These are phyloP conservation scores for Lucilia sericata DNA, from an alignment of 1,140 invertebrate genomes.

Conservation along the genomic window DNA sequence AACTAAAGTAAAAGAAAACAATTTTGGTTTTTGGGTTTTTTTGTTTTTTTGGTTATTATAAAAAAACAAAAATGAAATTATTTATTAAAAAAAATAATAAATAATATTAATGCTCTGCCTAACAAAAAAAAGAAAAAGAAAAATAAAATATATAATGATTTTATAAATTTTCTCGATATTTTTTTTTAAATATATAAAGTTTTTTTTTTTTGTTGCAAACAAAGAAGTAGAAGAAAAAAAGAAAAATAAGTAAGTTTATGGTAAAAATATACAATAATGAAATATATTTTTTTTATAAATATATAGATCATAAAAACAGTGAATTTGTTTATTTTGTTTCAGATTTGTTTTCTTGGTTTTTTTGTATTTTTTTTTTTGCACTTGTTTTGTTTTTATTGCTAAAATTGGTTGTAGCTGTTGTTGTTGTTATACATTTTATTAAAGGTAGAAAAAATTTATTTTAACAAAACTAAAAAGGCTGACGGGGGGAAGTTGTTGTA, in stretches of 20 bases:
- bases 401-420: slow-evolving; percentile 39
- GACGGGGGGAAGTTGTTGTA: no score
- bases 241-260: slow-evolving; percentile 34
- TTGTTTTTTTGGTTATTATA: slow-evolving; percentile 54
- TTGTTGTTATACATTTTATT: slow-evolving; percentile 36
- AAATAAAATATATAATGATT: slow-evolving; percentile 33
- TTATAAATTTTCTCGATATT: slow-evolving; percentile 38
- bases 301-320: slow-evolving; percentile 40
- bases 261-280: slow-evolving; percentile 38
- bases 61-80: slow-evolving; percentile 56
- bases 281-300: slow-evolving; percentile 33
- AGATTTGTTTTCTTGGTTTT: slow-evolving; percentile 32
- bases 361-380: background rate
- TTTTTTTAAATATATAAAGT: slow-evolving; percentile 34
- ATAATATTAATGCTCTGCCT: slow-evolving; percentile 50
- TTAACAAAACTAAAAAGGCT: slow-evolving; percentile 35
- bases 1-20: slow-evolving; percentile 43
- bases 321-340: slow-evolving; percentile 44
- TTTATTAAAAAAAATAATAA: slow-evolving; percentile 56
- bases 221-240: background rate
- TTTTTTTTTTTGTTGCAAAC: slow-evolving; percentile 37
- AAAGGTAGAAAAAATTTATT: background rate
- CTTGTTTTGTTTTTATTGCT: slow-evolving; percentile 45
- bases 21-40: slow-evolving; percentile 48
- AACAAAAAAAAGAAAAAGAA: slow-evolving; percentile 45